Evolutionary conservation across 2,797 vertebrate species (phyloP), one percentile per base, ranked within the genome.

Genomic region (Hybognathus amarus): DNA sequence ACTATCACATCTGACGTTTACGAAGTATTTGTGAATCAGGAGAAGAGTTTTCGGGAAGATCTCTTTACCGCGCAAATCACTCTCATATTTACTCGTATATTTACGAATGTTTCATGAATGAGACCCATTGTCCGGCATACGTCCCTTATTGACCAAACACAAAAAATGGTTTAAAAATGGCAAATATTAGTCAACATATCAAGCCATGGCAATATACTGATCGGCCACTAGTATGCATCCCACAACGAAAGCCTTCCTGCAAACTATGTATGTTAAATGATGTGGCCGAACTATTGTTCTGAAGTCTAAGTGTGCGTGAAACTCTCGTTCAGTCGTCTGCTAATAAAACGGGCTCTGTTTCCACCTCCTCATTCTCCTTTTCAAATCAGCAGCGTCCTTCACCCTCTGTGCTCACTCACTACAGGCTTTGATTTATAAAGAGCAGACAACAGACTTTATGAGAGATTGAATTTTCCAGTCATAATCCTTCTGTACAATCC

Each of bases 381-480:
- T 73, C 38, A 50, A 74, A 47, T 45, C 50, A 33, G 12, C 54
- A 63, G 69, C 22, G 69, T 67, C 61, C 80, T 67, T 75, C 80
- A 42, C 75, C 70, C 27, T 27, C 42, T 4, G 13, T 40, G 12
- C 67, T 22, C 59, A 63, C 52, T 63, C 59, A 63, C 52, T 63
- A 20, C 27, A 61, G 27, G 24, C 47, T 76, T 68, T 76, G 71
- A 83, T 76, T 83, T 83, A 76, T 56, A 76, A 27, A 50, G 42
- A 54, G 68, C 54, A 73, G 79, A 73, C 68, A 81, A 76, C 61
- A 68, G 18, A 83, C 63, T 83, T 83, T 83, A 83, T 83, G 81
- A 83, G 61, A 66, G 63, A 83, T 83, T 83, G 47, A 30, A 67
- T 76, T 76, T 83, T 83, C 81, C 81, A 83, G 47, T 42, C 81